Conservation (phyloP, 2,113 vertebrate species). For the Tragelaphus scriptus region DNA sequence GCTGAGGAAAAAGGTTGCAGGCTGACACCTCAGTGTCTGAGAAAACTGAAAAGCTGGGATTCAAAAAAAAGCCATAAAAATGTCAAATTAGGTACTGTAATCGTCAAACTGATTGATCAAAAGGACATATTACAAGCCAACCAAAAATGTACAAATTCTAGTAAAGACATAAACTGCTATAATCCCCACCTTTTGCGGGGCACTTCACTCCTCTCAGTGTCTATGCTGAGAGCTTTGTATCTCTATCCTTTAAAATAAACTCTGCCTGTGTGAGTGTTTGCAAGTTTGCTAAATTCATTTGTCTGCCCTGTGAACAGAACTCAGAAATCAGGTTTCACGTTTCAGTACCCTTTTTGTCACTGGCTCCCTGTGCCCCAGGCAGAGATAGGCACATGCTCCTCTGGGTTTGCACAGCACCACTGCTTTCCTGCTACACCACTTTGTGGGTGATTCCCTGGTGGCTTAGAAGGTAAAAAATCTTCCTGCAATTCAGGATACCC, state of each 20-base stretch:
- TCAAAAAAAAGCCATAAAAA: background rate
- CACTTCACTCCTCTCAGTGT: background rate
- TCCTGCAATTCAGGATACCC: background rate
- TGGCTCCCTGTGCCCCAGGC: background rate
- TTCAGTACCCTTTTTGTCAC: fast-evolving
- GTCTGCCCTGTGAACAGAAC: background rate
- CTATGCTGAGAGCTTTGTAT: background rate
- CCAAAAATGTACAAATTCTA: background rate
- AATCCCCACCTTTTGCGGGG: background rate
- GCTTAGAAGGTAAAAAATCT: background rate
- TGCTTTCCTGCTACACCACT: background rate
- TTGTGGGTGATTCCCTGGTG: background rate
- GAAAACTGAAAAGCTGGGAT: background rate
- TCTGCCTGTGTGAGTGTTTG: background rate
- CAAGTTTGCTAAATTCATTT: background rate
- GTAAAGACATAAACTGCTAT: background rate
- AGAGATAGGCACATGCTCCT: background rate
- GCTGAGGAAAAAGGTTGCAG: background rate
- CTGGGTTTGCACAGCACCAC: fast-evolving
- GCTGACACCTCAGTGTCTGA: background rate
- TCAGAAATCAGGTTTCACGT: background rate
- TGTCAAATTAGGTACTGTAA: background rate
- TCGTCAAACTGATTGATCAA: background rate
- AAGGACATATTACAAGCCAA: background rate
- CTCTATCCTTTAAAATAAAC: background rate